Conservation (phyloP, 1,140 invertebrate genomes). For the Pentalonia nigronervosa region DNA sequence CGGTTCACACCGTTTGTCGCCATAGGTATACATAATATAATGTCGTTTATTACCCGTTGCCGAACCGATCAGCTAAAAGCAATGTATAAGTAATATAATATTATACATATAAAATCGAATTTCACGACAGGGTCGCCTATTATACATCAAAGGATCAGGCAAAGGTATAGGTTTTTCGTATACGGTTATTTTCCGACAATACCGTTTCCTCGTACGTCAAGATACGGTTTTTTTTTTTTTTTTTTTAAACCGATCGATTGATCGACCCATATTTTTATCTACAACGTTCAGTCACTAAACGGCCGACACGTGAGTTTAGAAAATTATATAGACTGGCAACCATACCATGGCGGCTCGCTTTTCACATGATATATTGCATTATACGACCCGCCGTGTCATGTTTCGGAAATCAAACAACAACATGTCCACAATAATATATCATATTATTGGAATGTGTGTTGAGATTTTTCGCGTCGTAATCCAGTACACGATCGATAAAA, state of each 20-base stretch:
- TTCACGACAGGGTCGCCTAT: not conserved
- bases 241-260: not conserved
- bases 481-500: too few species aligned
- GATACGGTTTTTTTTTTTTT: not conserved
- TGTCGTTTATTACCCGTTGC: not conserved
- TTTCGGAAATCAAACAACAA: constrained; percentile 28
- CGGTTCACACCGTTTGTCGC: not conserved
- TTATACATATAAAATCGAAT: not conserved
- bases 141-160: not conserved
- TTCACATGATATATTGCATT: not conserved
- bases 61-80: not conserved
- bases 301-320: not conserved
- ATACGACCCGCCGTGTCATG: constrained; percentile 14
- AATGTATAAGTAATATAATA: too few species aligned
- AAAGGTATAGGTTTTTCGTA: not conserved
- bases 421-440: too few species aligned
- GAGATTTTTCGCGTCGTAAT: not conserved
- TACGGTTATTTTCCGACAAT: not conserved
- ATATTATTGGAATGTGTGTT: not conserved
- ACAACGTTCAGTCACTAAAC: not conserved
- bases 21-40: not conserved
- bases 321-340: not conserved
- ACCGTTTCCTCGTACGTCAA: not conserved
- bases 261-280: not conserved
- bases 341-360: not conserved